phyloP scores from a whole-genome alignment of 37 sponge, comb jelly and placozoan genomes.

The Aplysina aerophoba region DNA sequence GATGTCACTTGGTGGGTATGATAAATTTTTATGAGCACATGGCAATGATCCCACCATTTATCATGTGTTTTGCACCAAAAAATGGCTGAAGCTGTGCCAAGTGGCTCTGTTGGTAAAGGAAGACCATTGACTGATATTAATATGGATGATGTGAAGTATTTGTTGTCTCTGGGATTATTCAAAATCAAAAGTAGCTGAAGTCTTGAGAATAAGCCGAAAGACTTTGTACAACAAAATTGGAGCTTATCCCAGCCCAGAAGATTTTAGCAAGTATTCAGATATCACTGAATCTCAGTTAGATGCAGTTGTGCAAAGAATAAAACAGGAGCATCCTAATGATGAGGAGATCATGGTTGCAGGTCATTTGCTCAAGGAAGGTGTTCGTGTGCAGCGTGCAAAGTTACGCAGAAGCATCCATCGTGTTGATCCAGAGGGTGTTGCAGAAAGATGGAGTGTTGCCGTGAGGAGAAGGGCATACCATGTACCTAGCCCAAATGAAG shows the following conservation, averaged over 20 bases:
- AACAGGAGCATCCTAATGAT: conserved; percentile 36
- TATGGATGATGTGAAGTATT: conserved; percentile 12
- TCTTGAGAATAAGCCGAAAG: not conserved
- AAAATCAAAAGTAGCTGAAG: conserved; percentile 4
- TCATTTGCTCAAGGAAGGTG: conserved; percentile 6
- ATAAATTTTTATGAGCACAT: no score
- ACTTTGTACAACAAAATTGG: conserved; percentile 1
- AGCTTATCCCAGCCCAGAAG: not conserved
- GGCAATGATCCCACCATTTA: no score
- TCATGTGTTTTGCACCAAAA: no score
- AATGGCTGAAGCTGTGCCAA: conserved; percentile 20
- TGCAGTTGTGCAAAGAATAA: conserved; percentile 17
- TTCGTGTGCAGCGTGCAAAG: conserved; percentile 21
- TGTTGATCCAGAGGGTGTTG: conserved; percentile 46
- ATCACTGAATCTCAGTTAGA: conserved; percentile 14
- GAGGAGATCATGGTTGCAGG: conserved; percentile 27
- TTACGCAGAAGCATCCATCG: conserved; percentile 51
- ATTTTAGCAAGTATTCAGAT: conserved; percentile 2
- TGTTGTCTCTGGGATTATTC: conserved; percentile 15
- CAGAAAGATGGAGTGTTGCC: conserved; percentile 8
- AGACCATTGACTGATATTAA: not conserved
- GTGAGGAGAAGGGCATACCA: conserved; percentile 36
- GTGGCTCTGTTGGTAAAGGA: not conserved
- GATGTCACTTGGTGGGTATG: no score
- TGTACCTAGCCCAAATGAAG: conserved; percentile 34